A percentile compares a stretch with the other conserved stretches of the same genome.
phyloP scores from a whole-genome alignment of 2,113 vertebrate species.

The Cebidichthys violaceus region DNA sequence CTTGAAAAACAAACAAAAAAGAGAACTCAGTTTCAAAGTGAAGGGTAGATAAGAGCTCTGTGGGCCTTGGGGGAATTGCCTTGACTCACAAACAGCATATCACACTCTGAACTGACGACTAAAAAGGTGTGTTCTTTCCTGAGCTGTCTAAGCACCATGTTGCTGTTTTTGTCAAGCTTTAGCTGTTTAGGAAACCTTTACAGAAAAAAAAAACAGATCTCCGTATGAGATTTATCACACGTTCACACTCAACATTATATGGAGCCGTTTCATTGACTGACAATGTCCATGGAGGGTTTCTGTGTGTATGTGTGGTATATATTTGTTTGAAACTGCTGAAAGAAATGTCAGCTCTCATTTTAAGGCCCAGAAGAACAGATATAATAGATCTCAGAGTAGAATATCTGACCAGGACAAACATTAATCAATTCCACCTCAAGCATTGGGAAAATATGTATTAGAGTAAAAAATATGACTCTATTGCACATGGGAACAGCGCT shows the following conservation, averaged over 20 bases:
- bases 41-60: slow-evolving; percentile 37
- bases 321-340: slow-evolving; percentile 28
- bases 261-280: slow-evolving; percentile 29
- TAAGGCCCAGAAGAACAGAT: slow-evolving; percentile 20
- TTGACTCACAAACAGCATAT: slow-evolving; percentile 47
- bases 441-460: slow-evolving; percentile 46
- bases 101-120: slow-evolving; percentile 31
- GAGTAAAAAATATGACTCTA: slow-evolving; percentile 4
- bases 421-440: slow-evolving; percentile 47
- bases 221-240: slow-evolving; percentile 27
- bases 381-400: slow-evolving; percentile 42
- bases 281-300: slow-evolving; percentile 15
- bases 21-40: slow-evolving; percentile 46
- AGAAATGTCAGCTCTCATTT: slow-evolving; percentile 1
- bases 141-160: slow-evolving; percentile 21
- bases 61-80: slow-evolving; percentile 44
- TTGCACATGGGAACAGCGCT: neutral
- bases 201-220: slow-evolving; percentile 16
- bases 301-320: slow-evolving; percentile 6
- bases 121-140: slow-evolving; percentile 27
- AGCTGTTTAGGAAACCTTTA: slow-evolving; percentile 40
- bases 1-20: slow-evolving; percentile 38
- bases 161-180: slow-evolving; percentile 28
- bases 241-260: neutral
- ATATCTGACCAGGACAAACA: slow-evolving; percentile 24